phyloP scores from a whole-genome alignment of 2,888 invertebrate species.

The Antitype chi region DNA sequence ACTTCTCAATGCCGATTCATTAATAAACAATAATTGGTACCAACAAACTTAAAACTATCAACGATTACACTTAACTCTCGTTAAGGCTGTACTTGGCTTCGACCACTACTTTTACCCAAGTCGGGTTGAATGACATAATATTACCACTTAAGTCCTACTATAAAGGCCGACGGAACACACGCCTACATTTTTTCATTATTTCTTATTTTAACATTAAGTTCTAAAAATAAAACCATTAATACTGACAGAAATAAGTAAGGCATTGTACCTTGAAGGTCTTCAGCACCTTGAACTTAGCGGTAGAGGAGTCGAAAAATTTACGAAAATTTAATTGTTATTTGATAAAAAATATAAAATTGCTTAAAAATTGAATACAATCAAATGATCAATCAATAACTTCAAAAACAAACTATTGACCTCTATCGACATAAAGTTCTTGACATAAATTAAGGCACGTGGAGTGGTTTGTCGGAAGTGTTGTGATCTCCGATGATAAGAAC shows the following conservation, averaged over 20 bases:
- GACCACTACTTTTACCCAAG: constrained; percentile 13
- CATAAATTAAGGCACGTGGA: constrained; percentile 71
- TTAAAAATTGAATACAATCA: constrained; percentile 46
- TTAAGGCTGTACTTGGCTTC: constrained; percentile 10
- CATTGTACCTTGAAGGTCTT: constrained; percentile 20
- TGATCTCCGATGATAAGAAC: constrained; percentile 51
- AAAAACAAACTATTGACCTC: constrained; percentile 57
- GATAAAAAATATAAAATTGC: constrained; percentile 21
- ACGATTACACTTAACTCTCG: not conserved
- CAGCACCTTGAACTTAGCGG: constrained; percentile 37
- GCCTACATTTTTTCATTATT: constrained; percentile 12
- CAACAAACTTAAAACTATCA: not conserved
- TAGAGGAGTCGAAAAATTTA: constrained; percentile 29
- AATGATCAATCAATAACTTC: constrained; percentile 21
- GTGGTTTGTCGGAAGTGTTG: constrained; percentile 75
- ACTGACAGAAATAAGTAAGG: constrained; percentile 6
- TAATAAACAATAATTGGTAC: not conserved
- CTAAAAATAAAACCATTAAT: constrained; percentile 17
- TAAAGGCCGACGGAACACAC: not conserved
- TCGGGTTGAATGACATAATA: constrained; percentile 47
- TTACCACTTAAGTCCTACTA: not conserved
- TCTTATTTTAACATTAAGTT: constrained; percentile 9
- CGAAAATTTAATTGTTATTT: constrained; percentile 28
- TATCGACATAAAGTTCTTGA: constrained; percentile 76
- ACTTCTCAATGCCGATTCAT: not conserved